Base-by-base conservation (phyloP, 2,888 invertebrate genomes). In the Lasius fuliginosus region DNA sequence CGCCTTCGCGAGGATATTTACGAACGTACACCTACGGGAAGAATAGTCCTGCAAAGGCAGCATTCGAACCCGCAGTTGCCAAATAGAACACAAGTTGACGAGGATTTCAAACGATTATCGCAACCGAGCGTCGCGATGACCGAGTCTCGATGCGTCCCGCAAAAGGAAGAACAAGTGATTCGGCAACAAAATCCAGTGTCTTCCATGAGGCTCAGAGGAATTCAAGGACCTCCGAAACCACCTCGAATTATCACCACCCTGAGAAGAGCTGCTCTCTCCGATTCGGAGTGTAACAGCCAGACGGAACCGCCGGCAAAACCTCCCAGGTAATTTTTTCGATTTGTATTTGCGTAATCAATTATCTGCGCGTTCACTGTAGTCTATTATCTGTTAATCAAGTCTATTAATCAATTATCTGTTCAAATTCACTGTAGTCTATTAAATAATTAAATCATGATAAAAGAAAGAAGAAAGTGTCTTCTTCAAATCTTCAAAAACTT, bases 41-140 rank as follows among this genome's bases (percentile, higher is more conserved):
- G 71, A 18, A 12, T 62, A 15, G 4, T 27, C 3, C 75, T 94
- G 42, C 91, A 93, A 81, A 92, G 94, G 18, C 94, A 94, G 84
- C 91, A 92, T 83, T 94, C 94, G 46, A 94, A 94, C 89, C 93
- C 93, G 23, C 93, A 93, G 77, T 75, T 94, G 60, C 87, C 91
- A 9, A 91, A 79, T 56, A 89, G 90, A 33, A 90, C 89, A 82
- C 87, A 87, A 36, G 82, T 75, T 36, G 77, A 81, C 58, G 82
- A 69, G 27, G 86, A 89, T 68, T 87, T 89, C 64, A 89, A 87
- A 56, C 82, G 86, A 18, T 33, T 84, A 9, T 74, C 87, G 12
- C 90, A 89, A 42, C 90, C 89, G 33, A 83, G 68, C 23, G 65
- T 85, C 18, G 79, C 81, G 30, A 81, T 68, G 36, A 64, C n/a